Conservation (phyloP, 2,113 vertebrate species). For the Benitochromis conjunctus region DNA sequence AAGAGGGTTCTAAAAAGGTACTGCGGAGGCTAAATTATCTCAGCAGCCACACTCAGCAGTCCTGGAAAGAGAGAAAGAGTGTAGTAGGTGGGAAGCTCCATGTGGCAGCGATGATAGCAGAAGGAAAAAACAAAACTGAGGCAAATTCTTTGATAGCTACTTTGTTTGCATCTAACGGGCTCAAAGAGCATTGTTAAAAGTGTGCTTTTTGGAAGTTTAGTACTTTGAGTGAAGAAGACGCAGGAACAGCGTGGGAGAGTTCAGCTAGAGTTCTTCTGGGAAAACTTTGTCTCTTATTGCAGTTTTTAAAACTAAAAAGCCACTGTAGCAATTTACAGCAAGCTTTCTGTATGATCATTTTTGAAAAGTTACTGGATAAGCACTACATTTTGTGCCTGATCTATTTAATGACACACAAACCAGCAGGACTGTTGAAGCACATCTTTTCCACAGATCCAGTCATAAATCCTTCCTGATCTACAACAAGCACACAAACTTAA, state of each 20-base stretch:
- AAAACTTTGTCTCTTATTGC: background rate
- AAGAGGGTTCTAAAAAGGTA: background rate
- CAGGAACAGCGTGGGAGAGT: conserved; percentile 10
- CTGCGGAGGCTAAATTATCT: conserved; percentile 13
- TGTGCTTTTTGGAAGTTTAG: background rate
- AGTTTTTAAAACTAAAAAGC: background rate
- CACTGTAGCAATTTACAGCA: background rate
- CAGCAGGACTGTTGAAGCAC: background rate
- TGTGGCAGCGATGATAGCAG: conserved; percentile 13
- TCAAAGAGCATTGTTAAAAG: conserved; percentile 3
- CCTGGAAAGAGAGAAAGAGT: conserved; percentile 4
- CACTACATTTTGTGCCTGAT: background rate
- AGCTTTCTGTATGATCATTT: background rate
- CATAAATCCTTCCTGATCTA: background rate
- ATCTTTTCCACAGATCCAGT: background rate
- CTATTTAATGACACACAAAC: conserved; percentile 3
- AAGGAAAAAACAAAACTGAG: conserved; percentile 1
- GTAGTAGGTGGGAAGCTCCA: background rate
- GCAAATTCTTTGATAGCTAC: conserved; percentile 23
- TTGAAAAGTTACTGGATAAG: background rate
- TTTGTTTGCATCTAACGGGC: conserved; percentile 15
- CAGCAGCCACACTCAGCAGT: conserved; percentile 13
- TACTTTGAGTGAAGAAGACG: background rate
- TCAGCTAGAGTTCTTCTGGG: conserved; percentile 1
- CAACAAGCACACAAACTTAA: background rate